phyloP scores from a whole-genome alignment of 2,113 vertebrate species.

The Nematolebias whitei region DNA sequence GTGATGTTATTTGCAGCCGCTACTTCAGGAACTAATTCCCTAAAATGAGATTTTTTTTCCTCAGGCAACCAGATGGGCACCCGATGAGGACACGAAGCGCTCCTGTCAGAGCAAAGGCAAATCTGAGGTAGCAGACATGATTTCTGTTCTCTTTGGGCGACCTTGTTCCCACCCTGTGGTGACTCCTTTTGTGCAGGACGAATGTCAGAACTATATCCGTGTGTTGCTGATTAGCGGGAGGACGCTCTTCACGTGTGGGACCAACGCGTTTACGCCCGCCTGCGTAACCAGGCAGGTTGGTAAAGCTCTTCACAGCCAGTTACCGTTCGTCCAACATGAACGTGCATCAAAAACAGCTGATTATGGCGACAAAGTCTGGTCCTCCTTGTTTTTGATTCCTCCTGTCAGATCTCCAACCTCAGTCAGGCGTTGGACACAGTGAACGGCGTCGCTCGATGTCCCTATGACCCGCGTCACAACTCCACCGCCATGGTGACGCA shows the following conservation, averaged over 20 bases:
- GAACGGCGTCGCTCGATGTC: conserved; percentile 94
- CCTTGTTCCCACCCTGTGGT: neutral
- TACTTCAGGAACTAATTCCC: too few species aligned
- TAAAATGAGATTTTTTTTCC: neutral
- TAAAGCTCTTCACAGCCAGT: neutral
- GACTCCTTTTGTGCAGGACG: conserved; percentile 79
- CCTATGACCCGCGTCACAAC: conserved; percentile 95
- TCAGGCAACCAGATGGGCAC: conserved; percentile 91
- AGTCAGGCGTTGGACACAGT: conserved; percentile 88
- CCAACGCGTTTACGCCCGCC: conserved; percentile 90
- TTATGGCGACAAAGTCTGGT: too few species aligned
- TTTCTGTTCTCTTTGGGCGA: neutral
- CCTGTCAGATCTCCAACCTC: conserved; percentile 83
- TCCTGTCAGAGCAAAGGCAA: conserved; percentile 98
- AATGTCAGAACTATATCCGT: conserved; percentile 96
- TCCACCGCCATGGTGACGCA: conserved; percentile 92
- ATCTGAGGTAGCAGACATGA: conserved; percentile 83
- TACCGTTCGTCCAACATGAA: neutral
- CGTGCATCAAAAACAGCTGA: too few species aligned
- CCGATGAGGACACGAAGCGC: conserved; percentile 87
- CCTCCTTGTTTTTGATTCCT: neutral
- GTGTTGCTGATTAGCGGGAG: conserved; percentile 87
- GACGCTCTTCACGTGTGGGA: conserved; percentile 91
- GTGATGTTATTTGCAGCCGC: too few species aligned
- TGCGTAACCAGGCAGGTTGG: conserved; percentile 89